Evolutionary conservation across 1,140 invertebrate species (phyloP).

Genomic region (Alviniconcha marisindica): DNA sequence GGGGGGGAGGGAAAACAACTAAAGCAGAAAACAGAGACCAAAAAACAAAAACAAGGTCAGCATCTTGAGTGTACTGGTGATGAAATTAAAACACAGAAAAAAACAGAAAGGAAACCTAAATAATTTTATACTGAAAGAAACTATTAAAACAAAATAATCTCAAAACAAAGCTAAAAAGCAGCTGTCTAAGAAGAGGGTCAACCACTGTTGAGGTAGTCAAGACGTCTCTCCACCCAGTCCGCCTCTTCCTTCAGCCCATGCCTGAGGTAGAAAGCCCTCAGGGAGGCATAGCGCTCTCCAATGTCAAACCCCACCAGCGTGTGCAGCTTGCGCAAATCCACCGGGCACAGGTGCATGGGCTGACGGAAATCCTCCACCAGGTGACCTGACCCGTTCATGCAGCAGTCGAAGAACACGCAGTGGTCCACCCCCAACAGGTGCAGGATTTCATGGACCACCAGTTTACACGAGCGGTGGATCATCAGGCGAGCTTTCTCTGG

Average conservation of each 20-base stretch:
- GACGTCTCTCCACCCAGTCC: conserved; percentile 60
- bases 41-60: too few species aligned
- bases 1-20: too few species aligned
- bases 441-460: conserved; percentile 70
- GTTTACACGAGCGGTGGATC: conserved; percentile 66
- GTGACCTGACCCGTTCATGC: conserved; percentile 73
- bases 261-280: conserved; percentile 63
- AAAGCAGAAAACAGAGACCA: too few species aligned
- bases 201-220: conserved; percentile 49
- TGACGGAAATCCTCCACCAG: conserved; percentile 70
- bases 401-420: conserved; percentile 70
- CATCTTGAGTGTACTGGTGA: too few species aligned
- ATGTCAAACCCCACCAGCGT: conserved; percentile 66
- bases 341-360: conserved; percentile 72
- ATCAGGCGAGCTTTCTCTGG: conserved; percentile 53
- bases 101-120: too few species aligned
- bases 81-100: too few species aligned
- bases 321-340: conserved; percentile 71
- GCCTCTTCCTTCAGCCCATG: conserved; percentile 59
- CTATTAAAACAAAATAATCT: too few species aligned
- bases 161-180: too few species aligned
- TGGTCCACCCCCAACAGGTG: conserved; percentile 71
- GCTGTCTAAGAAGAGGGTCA: too few species aligned
- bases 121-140: too few species aligned
- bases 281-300: conserved; percentile 54